phyloP scores from a whole-genome alignment of 2,888 invertebrate genomes.

The Enchytraeus crypticus region DNA sequence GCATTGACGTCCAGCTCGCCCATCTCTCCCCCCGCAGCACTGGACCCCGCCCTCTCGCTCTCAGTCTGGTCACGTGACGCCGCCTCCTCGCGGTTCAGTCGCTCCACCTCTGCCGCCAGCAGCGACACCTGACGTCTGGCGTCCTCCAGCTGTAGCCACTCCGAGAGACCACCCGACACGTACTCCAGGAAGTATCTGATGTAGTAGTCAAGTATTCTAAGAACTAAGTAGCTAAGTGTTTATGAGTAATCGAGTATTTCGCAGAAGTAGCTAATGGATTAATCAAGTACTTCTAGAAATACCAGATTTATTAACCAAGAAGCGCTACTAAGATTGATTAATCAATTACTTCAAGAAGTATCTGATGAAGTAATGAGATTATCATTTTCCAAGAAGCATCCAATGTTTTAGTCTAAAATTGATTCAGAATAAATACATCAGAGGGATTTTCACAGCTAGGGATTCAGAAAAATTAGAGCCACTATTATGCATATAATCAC shows the following conservation, averaged over 20 bases:
- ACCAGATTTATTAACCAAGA: background rate
- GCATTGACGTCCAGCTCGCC: slow-evolving; percentile 15
- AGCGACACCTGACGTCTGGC: slow-evolving; percentile 43
- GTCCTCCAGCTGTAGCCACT: slow-evolving; percentile 44
- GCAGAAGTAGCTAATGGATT: too few relatives aligned
- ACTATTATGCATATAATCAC: too few relatives aligned
- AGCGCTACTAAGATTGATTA: too few relatives aligned
- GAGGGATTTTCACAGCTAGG: too few relatives aligned
- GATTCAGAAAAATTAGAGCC: too few relatives aligned
- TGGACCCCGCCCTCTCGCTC: slow-evolving; percentile 13
- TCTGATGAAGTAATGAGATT: too few relatives aligned
- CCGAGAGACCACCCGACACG: slow-evolving; percentile 38
- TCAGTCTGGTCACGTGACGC: slow-evolving; percentile 30
- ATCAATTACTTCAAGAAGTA: too few relatives aligned
- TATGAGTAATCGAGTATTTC: background rate
- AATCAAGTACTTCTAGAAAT: background rate
- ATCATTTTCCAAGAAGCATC: too few relatives aligned
- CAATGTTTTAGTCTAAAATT: too few relatives aligned
- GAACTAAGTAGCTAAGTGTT: background rate
- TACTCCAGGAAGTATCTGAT: slow-evolving; percentile 47
- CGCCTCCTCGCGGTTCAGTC: slow-evolving; percentile 37
- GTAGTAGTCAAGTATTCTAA: too few relatives aligned
- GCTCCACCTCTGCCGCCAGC: slow-evolving; percentile 40
- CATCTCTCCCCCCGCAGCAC: background rate
- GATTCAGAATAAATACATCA: too few relatives aligned